Evolutionary conservation across 1,140 invertebrate genomes (phyloP).

Genomic region (Drosophila oshimai): DNA sequence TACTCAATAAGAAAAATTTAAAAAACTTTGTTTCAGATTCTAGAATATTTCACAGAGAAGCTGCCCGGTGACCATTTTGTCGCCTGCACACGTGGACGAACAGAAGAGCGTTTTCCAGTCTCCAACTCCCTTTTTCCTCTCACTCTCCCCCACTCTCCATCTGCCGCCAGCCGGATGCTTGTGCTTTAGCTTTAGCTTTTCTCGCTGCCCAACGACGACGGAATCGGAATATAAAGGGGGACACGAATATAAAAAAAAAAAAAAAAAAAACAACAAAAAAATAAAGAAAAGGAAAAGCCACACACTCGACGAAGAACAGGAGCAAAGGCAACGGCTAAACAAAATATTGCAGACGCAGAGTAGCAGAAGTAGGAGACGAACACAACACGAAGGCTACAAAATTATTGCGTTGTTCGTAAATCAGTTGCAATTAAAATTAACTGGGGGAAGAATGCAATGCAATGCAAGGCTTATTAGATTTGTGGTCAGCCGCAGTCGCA

Average conservation of each 20-base stretch:
- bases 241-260: neutral
- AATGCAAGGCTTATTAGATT: conserved; percentile 77
- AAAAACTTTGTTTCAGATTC: neutral
- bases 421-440: conserved; percentile 79
- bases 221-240: conserved; percentile 8
- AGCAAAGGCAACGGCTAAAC: conserved; percentile 38
- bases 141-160: neutral
- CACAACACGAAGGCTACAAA: conserved; percentile 21
- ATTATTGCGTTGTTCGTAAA: conserved; percentile 72
- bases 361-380: conserved; percentile 24
- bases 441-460: conserved; percentile 65
- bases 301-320: conserved; percentile 3
- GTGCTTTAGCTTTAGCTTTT: conserved; percentile 55
- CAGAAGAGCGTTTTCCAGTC: conserved; percentile 13
- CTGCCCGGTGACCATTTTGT: neutral
- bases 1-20: no score
- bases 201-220: conserved; percentile 12
- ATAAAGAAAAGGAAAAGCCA: conserved; percentile 2
- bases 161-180: conserved; percentile 56
- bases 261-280: no score
- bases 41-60: neutral
- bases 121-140: neutral
- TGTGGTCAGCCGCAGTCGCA: conserved; percentile 38
- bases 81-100: conserved; percentile 18
- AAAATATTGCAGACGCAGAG: conserved; percentile 42